Evolutionary conservation across 2,113 vertebrate species (phyloP).

Genomic region (Hemibagrus wyckioides): DNA sequence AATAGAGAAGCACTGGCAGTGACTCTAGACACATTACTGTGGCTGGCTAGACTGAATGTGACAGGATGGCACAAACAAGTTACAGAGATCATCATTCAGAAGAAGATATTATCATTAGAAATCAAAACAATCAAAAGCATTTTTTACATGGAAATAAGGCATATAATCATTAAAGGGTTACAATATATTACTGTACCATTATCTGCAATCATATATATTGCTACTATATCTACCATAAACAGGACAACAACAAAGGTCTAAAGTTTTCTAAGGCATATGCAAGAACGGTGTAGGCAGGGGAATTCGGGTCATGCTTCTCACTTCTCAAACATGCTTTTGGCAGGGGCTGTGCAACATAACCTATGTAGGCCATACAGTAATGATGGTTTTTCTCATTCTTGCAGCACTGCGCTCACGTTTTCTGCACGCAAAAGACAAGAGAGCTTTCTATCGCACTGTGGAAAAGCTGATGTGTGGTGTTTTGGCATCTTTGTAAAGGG

Average conservation of each 20-base stretch:
- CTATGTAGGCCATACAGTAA: background rate
- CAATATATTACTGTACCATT: constrained; percentile 48
- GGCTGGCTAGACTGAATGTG: constrained; percentile 45
- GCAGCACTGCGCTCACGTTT: background rate
- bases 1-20: constrained; percentile 32
- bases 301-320: constrained; percentile 1
- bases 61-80: constrained; percentile 57
- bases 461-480: constrained; percentile 35
- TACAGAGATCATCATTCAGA: constrained; percentile 34
- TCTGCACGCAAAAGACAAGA: background rate
- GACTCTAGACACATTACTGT: constrained; percentile 21
- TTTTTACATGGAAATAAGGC: constrained; percentile 51
- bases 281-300: background rate
- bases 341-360: background rate
- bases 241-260: constrained; percentile 5
- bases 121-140: constrained; percentile 39
- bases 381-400: background rate
- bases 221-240: constrained; percentile 28
- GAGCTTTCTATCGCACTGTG: background rate
- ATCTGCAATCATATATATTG: constrained; percentile 42
- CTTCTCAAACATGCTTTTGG: constrained; percentile 24
- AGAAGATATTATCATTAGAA: constrained; percentile 32
- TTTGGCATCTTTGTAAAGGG: constrained; percentile 13
- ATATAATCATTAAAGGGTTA: constrained; percentile 58
- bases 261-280: constrained; percentile 11